A percentile compares a stretch with the other conserved stretches of the same genome.
Conservation (phyloP, 2,797 vertebrate genomes). For the Numenius phaeopus region DNA sequence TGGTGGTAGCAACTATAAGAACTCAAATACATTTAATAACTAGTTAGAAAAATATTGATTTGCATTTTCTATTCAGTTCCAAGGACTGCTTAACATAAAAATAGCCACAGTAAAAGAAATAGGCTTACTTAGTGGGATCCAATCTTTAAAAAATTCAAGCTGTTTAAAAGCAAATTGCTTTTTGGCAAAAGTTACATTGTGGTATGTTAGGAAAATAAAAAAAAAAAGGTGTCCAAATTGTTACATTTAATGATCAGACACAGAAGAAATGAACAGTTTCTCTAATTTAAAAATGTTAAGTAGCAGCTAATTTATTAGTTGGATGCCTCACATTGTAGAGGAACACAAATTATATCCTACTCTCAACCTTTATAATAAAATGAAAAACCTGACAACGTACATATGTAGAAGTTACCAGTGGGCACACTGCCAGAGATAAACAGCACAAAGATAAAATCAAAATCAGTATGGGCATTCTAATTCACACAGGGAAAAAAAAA, state of each 20-base stretch:
- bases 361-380: not conserved
- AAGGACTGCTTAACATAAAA: not conserved
- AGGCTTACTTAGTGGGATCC: not conserved
- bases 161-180: slow-evolving; percentile 14
- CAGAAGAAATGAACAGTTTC: not conserved
- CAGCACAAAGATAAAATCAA: not conserved
- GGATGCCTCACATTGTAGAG: not conserved
- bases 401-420: not conserved
- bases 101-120: slow-evolving; percentile 17
- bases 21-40: slow-evolving; percentile 21
- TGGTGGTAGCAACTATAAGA: not conserved
- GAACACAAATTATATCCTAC: not conserved
- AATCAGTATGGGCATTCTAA: not conserved
- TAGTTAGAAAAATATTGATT: slow-evolving; percentile 50
- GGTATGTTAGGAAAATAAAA: not conserved
- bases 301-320: not conserved
- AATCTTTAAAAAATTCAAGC: slow-evolving; percentile 35
- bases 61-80: slow-evolving; percentile 17
- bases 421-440: not conserved
- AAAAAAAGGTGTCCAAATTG: not conserved
- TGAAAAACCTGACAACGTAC: not conserved
- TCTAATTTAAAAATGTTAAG: not conserved
- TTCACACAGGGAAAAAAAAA: not conserved
- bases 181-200: not conserved
- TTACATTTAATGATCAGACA: not conserved